A percentile compares a stretch with the other conserved stretches of the same genome.
These are phyloP conservation scores for Chrysodeixis includens DNA, from an alignment of 2,888 invertebrate genomes.

Conservation along the genomic window DNA sequence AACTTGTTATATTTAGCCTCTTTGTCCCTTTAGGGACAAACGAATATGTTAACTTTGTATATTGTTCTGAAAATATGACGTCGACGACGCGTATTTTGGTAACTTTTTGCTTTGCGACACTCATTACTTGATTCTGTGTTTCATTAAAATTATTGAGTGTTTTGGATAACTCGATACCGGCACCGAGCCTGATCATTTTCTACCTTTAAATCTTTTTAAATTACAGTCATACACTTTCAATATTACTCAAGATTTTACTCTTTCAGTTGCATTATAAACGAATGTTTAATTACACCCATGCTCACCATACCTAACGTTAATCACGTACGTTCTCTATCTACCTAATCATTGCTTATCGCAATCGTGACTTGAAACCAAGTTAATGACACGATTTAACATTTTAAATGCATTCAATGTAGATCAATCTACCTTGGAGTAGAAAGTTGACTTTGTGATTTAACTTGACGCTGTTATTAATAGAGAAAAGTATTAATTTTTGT, in stretches of 20 bases:
- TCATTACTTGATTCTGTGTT: background rate
- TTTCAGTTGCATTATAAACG: too few species aligned
- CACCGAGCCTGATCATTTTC: too few species aligned
- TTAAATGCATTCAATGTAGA: constrained; percentile 2
- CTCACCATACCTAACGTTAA: background rate
- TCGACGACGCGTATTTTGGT: background rate
- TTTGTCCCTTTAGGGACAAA: background rate
- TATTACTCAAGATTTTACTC: too few species aligned
- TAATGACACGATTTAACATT: background rate
- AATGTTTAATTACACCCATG: background rate
- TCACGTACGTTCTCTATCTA: background rate
- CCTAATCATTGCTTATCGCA: constrained; percentile 1
- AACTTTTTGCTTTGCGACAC: background rate
- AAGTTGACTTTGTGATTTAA: background rate
- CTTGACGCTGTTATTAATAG: background rate
- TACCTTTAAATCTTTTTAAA: too few species aligned
- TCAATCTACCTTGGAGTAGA: background rate
- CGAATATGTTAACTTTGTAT: background rate
- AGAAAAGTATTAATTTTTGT: too few species aligned
- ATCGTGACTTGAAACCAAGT: background rate
- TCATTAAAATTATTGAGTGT: background rate
- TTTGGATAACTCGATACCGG: too few species aligned
- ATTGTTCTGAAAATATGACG: background rate
- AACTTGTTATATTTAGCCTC: constrained; percentile 7
- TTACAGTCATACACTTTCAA: too few species aligned